These are phyloP conservation scores for Toxotes lorentzi DNA, from an alignment of 2,797 vertebrate species.

Conservation along the genomic window DNA sequence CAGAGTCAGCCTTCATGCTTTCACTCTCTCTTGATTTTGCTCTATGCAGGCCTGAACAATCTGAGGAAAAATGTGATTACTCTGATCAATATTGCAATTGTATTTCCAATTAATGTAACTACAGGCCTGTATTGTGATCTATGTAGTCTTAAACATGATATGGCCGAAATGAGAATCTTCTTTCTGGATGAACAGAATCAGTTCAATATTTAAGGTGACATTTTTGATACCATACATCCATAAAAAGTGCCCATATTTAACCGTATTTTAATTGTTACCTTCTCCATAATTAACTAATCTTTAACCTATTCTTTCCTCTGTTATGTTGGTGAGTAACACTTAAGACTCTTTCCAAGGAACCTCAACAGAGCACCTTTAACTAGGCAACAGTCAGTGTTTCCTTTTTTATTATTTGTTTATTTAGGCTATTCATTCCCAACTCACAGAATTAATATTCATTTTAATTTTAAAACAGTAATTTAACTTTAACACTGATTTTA, in stretches of 20 bases:
- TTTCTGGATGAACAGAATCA: too few relatives aligned
- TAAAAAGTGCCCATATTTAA: neutral
- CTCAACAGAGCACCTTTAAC: neutral
- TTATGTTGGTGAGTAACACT: neutral
- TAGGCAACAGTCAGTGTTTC: neutral
- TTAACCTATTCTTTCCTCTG: neutral
- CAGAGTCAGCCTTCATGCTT: constrained; percentile 48
- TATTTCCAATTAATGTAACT: neutral
- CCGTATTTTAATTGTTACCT: neutral
- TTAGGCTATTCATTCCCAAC: neutral
- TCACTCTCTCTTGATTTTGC: constrained; percentile 26
- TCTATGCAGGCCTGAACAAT: neutral
- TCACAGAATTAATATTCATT: neutral
- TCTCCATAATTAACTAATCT: neutral
- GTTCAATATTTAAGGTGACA: too few relatives aligned
- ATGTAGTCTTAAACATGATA: too few relatives aligned
- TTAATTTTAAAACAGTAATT: neutral
- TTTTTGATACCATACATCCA: too few relatives aligned
- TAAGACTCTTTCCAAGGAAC: neutral
- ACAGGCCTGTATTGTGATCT: neutral
- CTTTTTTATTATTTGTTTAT: neutral
- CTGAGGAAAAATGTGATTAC: neutral
- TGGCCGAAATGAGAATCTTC: too few relatives aligned
- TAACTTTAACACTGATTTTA: neutral
- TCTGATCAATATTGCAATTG: neutral